Percentiles rank a stretch among this genome's conserved stretches.
These are phyloP conservation scores for Semotilus atromaculatus DNA, from an alignment of 2,797 vertebrate genomes.

Conservation along the genomic window DNA sequence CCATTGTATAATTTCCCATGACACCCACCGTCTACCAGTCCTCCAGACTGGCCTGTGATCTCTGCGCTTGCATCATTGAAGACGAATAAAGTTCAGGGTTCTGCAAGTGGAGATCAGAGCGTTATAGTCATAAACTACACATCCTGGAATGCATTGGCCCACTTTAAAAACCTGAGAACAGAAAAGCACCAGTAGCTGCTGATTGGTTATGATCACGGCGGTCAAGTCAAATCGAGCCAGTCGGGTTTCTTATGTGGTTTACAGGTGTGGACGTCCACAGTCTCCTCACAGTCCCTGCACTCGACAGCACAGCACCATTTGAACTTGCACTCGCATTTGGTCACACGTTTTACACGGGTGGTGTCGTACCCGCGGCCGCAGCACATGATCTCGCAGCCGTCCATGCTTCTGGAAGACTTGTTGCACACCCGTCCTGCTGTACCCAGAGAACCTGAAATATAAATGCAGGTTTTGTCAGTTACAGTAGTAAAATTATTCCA, in stretches of 20 bases:
- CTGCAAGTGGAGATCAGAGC: slow-evolving; percentile 42
- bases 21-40: slow-evolving; percentile 38
- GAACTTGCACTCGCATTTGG: slow-evolving; percentile 98
- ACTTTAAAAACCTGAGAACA: slow-evolving; percentile 65
- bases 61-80: slow-evolving; percentile 75
- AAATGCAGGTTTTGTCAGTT: not conserved
- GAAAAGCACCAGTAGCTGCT: slow-evolving; percentile 25
- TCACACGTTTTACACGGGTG: slow-evolving; percentile 88
- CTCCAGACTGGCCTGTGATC: slow-evolving; percentile 54
- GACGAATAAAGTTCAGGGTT: slow-evolving; percentile 68
- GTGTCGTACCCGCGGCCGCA: slow-evolving; percentile 98
- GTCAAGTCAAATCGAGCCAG: slow-evolving; percentile 91
- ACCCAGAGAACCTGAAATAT: slow-evolving; percentile 88
- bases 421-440: slow-evolving; percentile 93
- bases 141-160: slow-evolving; percentile 71
- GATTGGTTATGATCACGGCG: slow-evolving; percentile 28
- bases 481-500: not conserved
- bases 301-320: slow-evolving; percentile 97
- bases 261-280: slow-evolving; percentile 95
- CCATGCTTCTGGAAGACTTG: slow-evolving; percentile 89
- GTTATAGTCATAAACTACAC: slow-evolving; percentile 56
- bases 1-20: slow-evolving; percentile 34
- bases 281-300: slow-evolving; percentile 93
- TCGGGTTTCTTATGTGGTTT: slow-evolving; percentile 94
- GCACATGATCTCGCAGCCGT: slow-evolving; percentile 98